phyloP scores from a whole-genome alignment of 2,888 invertebrate genomes.

The Cephus sareptanus region DNA sequence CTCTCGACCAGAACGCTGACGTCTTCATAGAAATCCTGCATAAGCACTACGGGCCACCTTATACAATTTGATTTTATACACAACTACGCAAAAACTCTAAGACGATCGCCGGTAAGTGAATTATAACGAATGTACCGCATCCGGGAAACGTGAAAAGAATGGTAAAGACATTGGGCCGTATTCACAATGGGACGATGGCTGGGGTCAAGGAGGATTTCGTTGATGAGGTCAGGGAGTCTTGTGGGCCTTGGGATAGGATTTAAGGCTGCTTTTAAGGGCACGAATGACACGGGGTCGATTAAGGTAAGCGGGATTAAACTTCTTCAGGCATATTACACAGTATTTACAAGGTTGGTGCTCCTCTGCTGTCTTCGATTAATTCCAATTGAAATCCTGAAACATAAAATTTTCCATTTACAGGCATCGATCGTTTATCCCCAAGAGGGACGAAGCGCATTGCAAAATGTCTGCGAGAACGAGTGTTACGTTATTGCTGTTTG shows the following conservation, averaged over 20 bases:
- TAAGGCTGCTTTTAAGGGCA: not conserved
- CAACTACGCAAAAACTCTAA: slow-evolving; percentile 24
- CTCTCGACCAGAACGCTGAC: not conserved
- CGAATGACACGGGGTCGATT: not conserved
- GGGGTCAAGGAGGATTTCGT: not conserved
- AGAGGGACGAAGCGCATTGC: not conserved
- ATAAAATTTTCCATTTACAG: not conserved
- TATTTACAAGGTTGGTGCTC: slow-evolving; percentile 58
- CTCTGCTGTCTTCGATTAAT: slow-evolving; percentile 35
- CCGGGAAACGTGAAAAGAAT: slow-evolving; percentile 20
- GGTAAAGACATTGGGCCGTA: slow-evolving; percentile 25
- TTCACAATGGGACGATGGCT: slow-evolving; percentile 22
- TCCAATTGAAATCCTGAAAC: slow-evolving; percentile 55
- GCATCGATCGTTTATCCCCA: not conserved
- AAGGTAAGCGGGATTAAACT: slow-evolving; percentile 6
- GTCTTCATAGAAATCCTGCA: slow-evolving; percentile 19
- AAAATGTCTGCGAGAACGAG: not conserved
- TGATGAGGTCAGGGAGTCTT: not conserved
- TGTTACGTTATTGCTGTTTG: not conserved
- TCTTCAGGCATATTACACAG: slow-evolving; percentile 60
- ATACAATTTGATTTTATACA: slow-evolving; percentile 47
- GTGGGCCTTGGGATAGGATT: not conserved
- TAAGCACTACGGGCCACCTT: slow-evolving; percentile 47
- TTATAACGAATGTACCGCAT: not conserved
- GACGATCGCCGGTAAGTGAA: slow-evolving; percentile 4